Evolutionary conservation across 2,113 vertebrate genomes (phyloP).

Genomic region (Ochotona princeps): DNA sequence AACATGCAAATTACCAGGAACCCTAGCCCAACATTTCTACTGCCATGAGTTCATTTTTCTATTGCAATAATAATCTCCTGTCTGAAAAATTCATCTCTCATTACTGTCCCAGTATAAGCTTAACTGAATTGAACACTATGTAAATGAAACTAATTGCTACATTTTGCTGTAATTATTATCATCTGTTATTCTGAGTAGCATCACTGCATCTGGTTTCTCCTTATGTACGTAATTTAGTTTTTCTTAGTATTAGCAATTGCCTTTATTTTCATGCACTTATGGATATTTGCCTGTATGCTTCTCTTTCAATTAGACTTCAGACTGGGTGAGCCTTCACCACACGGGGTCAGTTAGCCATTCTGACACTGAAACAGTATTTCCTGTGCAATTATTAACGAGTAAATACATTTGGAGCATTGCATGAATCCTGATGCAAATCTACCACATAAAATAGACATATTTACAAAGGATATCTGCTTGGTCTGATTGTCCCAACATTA

Average conservation of each 20-base stretch:
- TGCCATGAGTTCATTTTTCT: not conserved
- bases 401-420: not conserved
- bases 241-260: not conserved
- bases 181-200: not conserved
- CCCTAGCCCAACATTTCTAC: not conserved
- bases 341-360: not conserved
- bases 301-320: not conserved
- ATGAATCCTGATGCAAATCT: not conserved
- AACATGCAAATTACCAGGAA: not conserved
- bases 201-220: not conserved
- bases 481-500: conserved; percentile 15
- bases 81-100: not conserved
- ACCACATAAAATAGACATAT: not conserved
- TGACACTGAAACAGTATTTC: not conserved
- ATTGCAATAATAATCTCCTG: not conserved
- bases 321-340: not conserved
- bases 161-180: not conserved
- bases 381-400: not conserved
- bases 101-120: not conserved
- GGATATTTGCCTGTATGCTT: not conserved
- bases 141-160: not conserved
- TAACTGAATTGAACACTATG: not conserved
- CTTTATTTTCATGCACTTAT: not conserved
- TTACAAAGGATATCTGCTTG: not conserved
- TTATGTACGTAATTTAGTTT: not conserved